phyloP scores from a whole-genome alignment of 1,140 invertebrate species.

The Sminthurides bifidus region DNA sequence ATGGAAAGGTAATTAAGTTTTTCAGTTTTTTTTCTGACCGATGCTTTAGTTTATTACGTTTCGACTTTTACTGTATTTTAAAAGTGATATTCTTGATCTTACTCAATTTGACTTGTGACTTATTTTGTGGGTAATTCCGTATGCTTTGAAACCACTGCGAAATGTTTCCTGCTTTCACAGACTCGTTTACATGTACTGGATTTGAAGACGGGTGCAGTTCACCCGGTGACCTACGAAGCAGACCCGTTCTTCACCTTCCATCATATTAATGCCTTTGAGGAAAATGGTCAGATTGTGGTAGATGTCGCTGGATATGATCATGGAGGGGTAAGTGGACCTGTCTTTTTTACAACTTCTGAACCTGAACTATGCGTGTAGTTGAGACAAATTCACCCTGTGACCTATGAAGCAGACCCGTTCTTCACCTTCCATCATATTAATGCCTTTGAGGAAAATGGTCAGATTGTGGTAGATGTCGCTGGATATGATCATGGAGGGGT shows the following conservation, averaged over 20 bases:
- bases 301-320: conserved; percentile 32
- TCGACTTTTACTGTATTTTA: no score
- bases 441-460: conserved; percentile 43
- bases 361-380: no score
- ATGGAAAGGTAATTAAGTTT: no score
- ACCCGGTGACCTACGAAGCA: conserved; percentile 36
- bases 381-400: conserved; percentile 35
- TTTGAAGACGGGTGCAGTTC: conserved; percentile 37
- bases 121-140: no score
- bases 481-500: conserved; percentile 23
- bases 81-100: no score
- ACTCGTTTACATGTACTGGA: conserved; percentile 39
- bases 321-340: conserved; percentile 24
- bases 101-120: no score
- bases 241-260: conserved; percentile 45
- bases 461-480: conserved; percentile 33
- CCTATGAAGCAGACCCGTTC: conserved; percentile 39
- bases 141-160: no score
- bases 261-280: conserved; percentile 45
- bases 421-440: conserved; percentile 47
- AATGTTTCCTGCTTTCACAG: conserved; percentile 31
- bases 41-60: no score
- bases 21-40: no score
- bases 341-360: no score
- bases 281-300: conserved; percentile 36